These are phyloP conservation scores for Chrosomus eos DNA, from an alignment of 2,797 vertebrate genomes.

Conservation along the genomic window DNA sequence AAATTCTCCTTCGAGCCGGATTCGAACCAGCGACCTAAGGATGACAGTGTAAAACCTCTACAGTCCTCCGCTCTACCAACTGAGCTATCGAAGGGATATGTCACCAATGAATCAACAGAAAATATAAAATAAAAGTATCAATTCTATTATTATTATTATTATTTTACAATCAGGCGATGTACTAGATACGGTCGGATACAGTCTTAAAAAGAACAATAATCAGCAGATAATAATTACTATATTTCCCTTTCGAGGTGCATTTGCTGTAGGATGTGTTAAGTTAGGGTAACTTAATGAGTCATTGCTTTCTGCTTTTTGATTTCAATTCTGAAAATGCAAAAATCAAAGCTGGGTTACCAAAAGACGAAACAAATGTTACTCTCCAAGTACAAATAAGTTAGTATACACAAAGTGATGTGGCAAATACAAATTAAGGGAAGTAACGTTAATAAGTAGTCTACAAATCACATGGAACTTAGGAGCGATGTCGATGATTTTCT, in stretches of 20 bases:
- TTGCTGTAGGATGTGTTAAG: neutral
- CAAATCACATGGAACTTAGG: too few relatives aligned
- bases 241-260: too few relatives aligned
- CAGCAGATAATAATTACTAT: too few relatives aligned
- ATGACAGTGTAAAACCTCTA: conserved; percentile 25
- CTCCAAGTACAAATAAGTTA: neutral
- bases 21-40: conserved; percentile 61
- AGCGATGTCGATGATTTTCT: too few relatives aligned
- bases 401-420: neutral
- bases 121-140: too few relatives aligned
- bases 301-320: neutral
- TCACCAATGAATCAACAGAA: too few relatives aligned
- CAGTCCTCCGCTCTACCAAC: conserved; percentile 61
- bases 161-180: too few relatives aligned
- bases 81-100: conserved; percentile 53
- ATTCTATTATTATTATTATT: too few relatives aligned
- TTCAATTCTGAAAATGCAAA: neutral
- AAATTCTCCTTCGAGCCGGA: conserved; percentile 51
- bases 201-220: neutral
- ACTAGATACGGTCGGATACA: too few relatives aligned
- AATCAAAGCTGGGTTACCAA: neutral
- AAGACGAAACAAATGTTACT: neutral
- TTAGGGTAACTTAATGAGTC: neutral
- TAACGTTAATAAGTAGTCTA: too few relatives aligned
- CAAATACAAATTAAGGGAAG: neutral